Evolutionary conservation across 2,797 vertebrate species (phyloP).

Genomic region (Halcyon leucocephala): DNA sequence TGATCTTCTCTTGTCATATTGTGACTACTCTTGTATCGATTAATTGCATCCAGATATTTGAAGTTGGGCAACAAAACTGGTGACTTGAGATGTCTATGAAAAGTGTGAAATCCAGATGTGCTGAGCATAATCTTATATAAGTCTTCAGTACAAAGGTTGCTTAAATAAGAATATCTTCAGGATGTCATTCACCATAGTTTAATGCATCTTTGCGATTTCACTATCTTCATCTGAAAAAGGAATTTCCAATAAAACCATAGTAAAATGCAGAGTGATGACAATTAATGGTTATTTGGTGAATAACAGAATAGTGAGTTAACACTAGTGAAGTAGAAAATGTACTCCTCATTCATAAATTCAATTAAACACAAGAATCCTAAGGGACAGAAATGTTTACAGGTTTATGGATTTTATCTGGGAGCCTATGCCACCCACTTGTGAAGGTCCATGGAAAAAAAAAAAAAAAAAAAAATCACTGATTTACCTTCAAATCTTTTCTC

Average conservation of each 20-base stretch:
- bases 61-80: neutral
- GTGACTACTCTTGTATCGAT: neutral
- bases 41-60: neutral
- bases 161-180: neutral
- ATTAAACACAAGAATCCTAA: neutral
- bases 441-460: fast-evolving
- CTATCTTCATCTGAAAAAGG: neutral
- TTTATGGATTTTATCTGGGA: neutral
- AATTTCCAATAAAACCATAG: neutral
- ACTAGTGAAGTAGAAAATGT: neutral
- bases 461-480: neutral
- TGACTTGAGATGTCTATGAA: neutral
- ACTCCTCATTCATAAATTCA: neutral
- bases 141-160: neutral
- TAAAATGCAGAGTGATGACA: neutral
- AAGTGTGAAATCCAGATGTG: neutral
- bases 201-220: neutral
- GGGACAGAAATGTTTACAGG: fast-evolving
- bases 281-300: neutral
- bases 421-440: fast-evolving
- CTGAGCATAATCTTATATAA: neutral
- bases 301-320: neutral
- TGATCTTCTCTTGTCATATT: neutral
- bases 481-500: neutral
- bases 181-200: neutral